Evolutionary conservation across 2,113 vertebrate species (phyloP), one percentile per base, ranked within the genome.

Genomic region (Gnathonemus echidnorhynchus): DNA sequence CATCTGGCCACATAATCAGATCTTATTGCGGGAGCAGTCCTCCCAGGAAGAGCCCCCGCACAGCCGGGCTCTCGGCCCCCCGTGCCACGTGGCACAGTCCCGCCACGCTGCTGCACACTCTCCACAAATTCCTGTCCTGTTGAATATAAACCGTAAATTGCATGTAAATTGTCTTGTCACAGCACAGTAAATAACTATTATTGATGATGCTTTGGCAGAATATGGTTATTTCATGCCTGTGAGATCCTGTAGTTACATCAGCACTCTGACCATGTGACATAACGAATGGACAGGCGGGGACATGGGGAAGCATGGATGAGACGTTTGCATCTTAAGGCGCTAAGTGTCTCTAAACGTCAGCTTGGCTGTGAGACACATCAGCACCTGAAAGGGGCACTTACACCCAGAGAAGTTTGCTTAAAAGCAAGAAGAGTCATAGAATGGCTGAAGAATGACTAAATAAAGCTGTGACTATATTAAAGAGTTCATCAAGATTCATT

Each of bases 1-100:
- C 94, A 96, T 96, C 96, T 96, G 93, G 94, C 92, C 93, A 93
- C 93, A 94, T 96, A 95, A 96, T 96, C 94, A 96, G 95, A 95
- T 92, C 90, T 93, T 95, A 96, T 96, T 96, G 95, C 94, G 96
- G 96, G 93, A 95, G 95, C 95, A 92, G 92, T 46, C 3, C 88
- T 87, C 91, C 87, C 49, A 49, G 39, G 56, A 31, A 56, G n/a
- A 6, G 39, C 31, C 24, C 27, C 50, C 77, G 24, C 8, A 15
- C 50, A 17, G 31, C 24, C n/a, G 2, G 0, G 13, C 50, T 48
- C 35, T 1, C 42, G 3, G 9, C 24, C 10, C 9, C 31, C 35
- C 80, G 11, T 13, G 35, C 56, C 21, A 9, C 35, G 35, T 31
- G 53, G 53, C 74, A 27, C 80, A 77, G 85, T 15, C 3, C 24